Base-by-base conservation (phyloP, 2,797 vertebrate species). In the Psittacula derbiana region DNA sequence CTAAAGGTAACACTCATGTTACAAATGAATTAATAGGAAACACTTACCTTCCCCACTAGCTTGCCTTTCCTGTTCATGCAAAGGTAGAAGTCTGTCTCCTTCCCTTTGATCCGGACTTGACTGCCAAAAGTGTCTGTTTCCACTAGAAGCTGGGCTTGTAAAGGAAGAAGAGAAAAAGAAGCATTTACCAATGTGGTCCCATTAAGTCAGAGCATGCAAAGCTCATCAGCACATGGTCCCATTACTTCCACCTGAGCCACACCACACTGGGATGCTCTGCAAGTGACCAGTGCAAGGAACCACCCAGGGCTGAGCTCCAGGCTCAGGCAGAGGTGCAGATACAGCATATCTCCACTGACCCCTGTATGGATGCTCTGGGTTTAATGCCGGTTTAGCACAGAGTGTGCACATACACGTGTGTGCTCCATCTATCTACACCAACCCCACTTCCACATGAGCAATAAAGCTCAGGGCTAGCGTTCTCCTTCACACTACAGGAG, bases 61-160 rank as follows among this genome's bases (percentile, higher is more conserved):
- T 99, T 99, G 92, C 98, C 98, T 96, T 98, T 98, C 86, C 98
- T 98, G 96, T 98, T 99, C 98, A 99, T 99, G 93, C 98, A 99
- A 97, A 99, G 98, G 98, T 99, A 99, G 97, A 98, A 99, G 91
- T 99, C 98, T 46, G 98, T 98, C 97, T 98, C 98, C 95, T 98
- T 99, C 94, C 98, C 98, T 96, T 98, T 98, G 97, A 99, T 99
- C 98, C 98, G 98, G 97, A 99, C 98, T 98, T 99, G 98, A 97
- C 98, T 99, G 92, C 98, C 98, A 90, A 99, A 99, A 92, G 98
- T 98, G 97, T 99, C 98, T 72, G 98, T 99, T 98, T 99, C 98
- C 98, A 99, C 98, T 98, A 99, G 98, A 97, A 99, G 98, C 98
- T 99, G 98, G 98, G 98, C 98, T 99, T 98, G 96, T 97, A 98